Conservation (phyloP, 2,888 invertebrate species). For the Onchidella celtica region DNA sequence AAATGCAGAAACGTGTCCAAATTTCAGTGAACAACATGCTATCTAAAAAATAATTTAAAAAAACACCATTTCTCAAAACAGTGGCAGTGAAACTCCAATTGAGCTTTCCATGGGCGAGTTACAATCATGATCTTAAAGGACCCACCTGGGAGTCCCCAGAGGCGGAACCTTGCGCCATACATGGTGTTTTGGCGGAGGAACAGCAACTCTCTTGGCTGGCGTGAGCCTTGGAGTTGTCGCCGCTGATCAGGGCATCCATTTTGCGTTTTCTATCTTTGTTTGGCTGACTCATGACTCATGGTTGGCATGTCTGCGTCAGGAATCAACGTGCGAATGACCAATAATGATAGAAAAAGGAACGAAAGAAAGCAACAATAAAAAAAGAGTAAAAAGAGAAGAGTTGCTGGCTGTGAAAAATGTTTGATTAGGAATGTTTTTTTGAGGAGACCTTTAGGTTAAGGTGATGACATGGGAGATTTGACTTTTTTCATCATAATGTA, state of each 20-base stretch:
- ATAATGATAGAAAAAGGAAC: not conserved
- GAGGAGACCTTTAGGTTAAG: too few relatives aligned
- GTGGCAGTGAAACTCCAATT: too few relatives aligned
- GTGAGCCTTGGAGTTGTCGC: conserved; percentile 65
- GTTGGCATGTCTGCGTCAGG: conserved; percentile 3
- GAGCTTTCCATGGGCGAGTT: too few relatives aligned
- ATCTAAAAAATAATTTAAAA: too few relatives aligned
- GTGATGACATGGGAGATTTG: too few relatives aligned
- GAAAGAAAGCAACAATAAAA: not conserved
- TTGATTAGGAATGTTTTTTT: too few relatives aligned
- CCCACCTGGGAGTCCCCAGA: conserved; percentile 56
- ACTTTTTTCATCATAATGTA: too few relatives aligned
- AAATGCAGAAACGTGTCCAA: too few relatives aligned
- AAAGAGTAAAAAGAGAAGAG: not conserved
- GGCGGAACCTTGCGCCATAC: conserved; percentile 59
- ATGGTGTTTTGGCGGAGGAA: conserved; percentile 60
- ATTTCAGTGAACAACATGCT: too few relatives aligned
- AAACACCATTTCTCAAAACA: too few relatives aligned
- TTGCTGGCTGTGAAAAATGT: too few relatives aligned
- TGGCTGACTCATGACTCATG: conserved; percentile 58
- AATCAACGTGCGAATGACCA: not conserved
- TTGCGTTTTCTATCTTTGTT: conserved; percentile 65
- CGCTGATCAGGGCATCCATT: conserved; percentile 73
- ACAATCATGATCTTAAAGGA: too few relatives aligned
- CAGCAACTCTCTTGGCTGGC: conserved; percentile 57